A percentile compares a stretch with the other conserved stretches of the same genome.
Evolutionary conservation across 2,797 vertebrate species (phyloP).

Genomic region (Stomatorhinus walkeri): DNA sequence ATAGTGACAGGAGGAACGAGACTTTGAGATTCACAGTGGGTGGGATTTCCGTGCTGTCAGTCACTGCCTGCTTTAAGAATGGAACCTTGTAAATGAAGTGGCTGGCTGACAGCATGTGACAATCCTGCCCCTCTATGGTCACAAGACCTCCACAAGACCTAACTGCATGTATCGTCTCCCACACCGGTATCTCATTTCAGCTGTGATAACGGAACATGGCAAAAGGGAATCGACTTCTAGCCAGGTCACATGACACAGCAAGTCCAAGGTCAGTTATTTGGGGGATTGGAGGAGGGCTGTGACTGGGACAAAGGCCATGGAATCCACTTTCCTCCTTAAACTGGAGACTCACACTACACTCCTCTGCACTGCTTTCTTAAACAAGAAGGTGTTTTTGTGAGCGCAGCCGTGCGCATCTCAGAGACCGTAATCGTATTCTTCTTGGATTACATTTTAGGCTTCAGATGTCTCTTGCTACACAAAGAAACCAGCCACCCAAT

Average conservation of each 20-base stretch:
- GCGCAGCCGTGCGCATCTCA: not conserved
- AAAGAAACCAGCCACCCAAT: not conserved
- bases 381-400: not conserved
- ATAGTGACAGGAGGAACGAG: not conserved
- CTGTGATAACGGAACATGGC: not conserved
- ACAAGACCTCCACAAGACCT: conserved; percentile 9
- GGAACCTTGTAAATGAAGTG: not conserved
- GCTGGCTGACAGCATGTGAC: not conserved
- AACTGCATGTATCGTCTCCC: not conserved
- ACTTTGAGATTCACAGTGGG: not conserved
- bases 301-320: not conserved
- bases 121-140: not conserved
- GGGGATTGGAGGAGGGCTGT: not conserved
- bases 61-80: not conserved
- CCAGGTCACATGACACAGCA: not conserved
- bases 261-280: not conserved
- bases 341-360: not conserved
- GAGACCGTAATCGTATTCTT: not conserved
- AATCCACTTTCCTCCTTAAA: not conserved
- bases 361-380: not conserved
- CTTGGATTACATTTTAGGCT: not conserved
- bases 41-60: not conserved
- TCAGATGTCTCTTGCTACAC: not conserved
- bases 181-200: not conserved
- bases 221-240: not conserved